These are phyloP conservation scores for Idaea aversata DNA, from an alignment of 2,888 invertebrate species.

Conservation along the genomic window DNA sequence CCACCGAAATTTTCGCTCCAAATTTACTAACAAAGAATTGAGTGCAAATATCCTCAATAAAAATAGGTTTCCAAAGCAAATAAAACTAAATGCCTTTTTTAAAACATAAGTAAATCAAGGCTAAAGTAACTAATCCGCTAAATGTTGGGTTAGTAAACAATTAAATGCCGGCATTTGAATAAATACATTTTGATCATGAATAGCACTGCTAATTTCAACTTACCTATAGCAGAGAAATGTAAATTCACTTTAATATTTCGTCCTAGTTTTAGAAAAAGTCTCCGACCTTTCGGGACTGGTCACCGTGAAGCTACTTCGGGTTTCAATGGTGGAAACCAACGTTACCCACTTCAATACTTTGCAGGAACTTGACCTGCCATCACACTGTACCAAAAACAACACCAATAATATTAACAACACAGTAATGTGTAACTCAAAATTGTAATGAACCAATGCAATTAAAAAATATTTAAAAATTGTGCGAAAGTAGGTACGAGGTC, in stretches of 20 bases:
- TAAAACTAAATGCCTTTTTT: not conserved
- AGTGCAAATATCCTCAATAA: not conserved
- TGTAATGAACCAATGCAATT: not conserved
- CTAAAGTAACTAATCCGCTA: not conserved
- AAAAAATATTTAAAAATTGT: slow-evolving; percentile 45
- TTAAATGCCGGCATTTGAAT: slow-evolving; percentile 1
- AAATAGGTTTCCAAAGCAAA: not conserved
- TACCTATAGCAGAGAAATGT: not conserved
- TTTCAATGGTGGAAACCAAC: slow-evolving; percentile 60
- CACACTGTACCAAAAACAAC: not conserved
- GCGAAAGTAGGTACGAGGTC: slow-evolving; percentile 42
- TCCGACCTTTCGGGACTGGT: slow-evolving; percentile 47
- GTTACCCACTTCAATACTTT: slow-evolving; percentile 21
- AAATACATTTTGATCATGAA: not conserved
- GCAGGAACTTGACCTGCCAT: not conserved
- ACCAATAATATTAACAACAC: not conserved
- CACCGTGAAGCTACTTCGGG: slow-evolving; percentile 55
- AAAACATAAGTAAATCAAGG: not conserved
- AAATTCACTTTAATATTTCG: not conserved
- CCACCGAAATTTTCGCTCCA: not conserved
- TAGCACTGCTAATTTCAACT: not conserved
- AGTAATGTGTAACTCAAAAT: not conserved
- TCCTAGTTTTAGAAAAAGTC: slow-evolving; percentile 19
- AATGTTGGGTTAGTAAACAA: not conserved
- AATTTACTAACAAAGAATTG: not conserved